Percentiles rank a stretch among this genome's conserved stretches.
Conservation (phyloP, 2,888 invertebrate species). For the Stegophylla sp. region DNA sequence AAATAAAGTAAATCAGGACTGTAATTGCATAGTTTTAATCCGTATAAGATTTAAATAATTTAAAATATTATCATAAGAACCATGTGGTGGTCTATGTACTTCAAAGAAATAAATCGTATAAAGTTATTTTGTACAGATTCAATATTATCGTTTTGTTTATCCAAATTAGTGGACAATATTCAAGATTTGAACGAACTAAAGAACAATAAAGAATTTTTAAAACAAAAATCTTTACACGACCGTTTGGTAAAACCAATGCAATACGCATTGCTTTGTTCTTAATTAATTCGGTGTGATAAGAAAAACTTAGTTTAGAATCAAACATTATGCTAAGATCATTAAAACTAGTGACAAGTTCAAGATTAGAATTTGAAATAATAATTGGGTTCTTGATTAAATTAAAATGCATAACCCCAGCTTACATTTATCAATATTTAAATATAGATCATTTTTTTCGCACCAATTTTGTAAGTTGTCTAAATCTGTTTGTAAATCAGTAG, state of each 20-base stretch:
- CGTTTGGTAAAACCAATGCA: constrained; percentile 22
- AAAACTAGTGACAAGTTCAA: background rate
- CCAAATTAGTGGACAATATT: background rate
- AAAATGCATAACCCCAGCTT: background rate
- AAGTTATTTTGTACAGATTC: constrained; percentile 3
- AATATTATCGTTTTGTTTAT: background rate
- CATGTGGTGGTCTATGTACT: background rate
- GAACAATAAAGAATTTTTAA: constrained; percentile 23
- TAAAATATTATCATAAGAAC: constrained; percentile 9
- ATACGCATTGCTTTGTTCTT: constrained; percentile 13
- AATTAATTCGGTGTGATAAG: background rate
- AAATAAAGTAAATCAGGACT: background rate
- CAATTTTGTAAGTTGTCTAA: background rate
- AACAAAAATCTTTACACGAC: background rate
- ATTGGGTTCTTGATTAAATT: background rate
- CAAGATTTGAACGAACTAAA: background rate
- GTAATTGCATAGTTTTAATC: background rate
- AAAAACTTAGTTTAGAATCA: constrained; percentile 8
- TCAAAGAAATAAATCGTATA: background rate
- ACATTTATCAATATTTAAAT: background rate
- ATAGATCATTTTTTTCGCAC: background rate
- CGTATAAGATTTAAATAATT: constrained; percentile 7
- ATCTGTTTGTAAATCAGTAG: constrained; percentile 1
- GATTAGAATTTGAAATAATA: background rate
- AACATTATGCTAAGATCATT: background rate